Percentiles rank a stretch among this genome's conserved stretches.
These are phyloP conservation scores for Phyllopteryx taeniolatus DNA, from an alignment of 2,113 vertebrate genomes.

Conservation along the genomic window DNA sequence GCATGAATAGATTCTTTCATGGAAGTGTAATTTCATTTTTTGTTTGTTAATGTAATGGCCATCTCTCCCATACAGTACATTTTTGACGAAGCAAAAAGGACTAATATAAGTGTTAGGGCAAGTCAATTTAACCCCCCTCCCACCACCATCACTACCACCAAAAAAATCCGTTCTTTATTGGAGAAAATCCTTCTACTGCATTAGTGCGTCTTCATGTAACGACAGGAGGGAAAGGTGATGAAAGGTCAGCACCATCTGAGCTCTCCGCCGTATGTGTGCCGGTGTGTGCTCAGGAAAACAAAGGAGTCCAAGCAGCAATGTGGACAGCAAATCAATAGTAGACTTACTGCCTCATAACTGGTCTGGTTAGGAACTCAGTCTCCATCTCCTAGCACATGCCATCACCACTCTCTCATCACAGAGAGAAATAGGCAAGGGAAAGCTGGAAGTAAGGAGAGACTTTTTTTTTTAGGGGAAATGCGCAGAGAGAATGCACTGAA, in stretches of 20 bases:
- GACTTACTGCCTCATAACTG: conserved; percentile 69
- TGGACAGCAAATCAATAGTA: conserved; percentile 70
- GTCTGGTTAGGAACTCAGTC: conserved; percentile 63
- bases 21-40: no score
- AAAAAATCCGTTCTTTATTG: neutral
- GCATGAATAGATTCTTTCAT: neutral
- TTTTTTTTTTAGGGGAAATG: neutral
- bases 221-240: conserved; percentile 36
- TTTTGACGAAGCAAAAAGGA: no score
- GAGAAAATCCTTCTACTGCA: conserved; percentile 10
- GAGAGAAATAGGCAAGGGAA: conserved; percentile 34
- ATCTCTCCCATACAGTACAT: neutral
- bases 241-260: conserved; percentile 37
- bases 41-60: neutral
- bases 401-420: conserved; percentile 47
- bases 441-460: neutral
- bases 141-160: no score
- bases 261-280: conserved; percentile 23
- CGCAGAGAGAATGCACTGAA: neutral
- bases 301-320: conserved; percentile 55
- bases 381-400: conserved; percentile 56
- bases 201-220: conserved; percentile 8
- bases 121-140: no score
- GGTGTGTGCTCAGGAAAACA: conserved; percentile 44
- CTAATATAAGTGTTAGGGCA: no score